Evolutionary conservation across 2,888 invertebrate genomes (phyloP), one percentile per base, ranked within the genome.

Genomic region (Polymixis lichenea): DNA sequence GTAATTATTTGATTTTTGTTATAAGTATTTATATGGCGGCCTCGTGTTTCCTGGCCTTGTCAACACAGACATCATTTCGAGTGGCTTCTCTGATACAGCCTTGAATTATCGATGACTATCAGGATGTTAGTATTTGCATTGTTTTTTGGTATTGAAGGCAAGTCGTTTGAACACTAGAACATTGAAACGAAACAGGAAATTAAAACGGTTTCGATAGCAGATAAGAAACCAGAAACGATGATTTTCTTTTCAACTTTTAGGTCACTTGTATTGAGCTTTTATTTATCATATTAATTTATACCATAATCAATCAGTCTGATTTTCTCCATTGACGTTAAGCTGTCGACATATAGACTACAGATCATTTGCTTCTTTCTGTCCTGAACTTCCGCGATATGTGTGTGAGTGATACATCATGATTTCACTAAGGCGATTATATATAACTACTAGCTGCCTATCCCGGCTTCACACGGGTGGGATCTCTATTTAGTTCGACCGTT

Each of bases 41-140:
- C 87, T 88, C 86, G 86, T 90, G 85, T 86, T 90, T 88, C 87
- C 89, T 91, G 92, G 90, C 95, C 95, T 96, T 95, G 95, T 94
- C 93, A 92, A 90, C 90, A 90, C 80, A 91, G 89, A 91, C 91
- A 90, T 90, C 88, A 90, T 88, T 87, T 90, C 89, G 89, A 90
- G 86, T 89, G 89, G 91, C 90, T 91, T 90, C 90, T 90, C 89
- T 87, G 86, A 90, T 84, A 75, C 82, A 90, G 92, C 95, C 95
- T 96, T 95, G 94, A 91, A 89, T 90, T 89, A 93, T 94, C 91
- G 93, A 94, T 93, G 92, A 92, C 89, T 91, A 94, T 94, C 94
- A 94, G 93, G 94, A 95, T 94, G 93, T 94, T 84, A 86, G 83
- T 87, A 92, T 90, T 91, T 87, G 91, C 88, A 93, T 93, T 93